phyloP scores from a whole-genome alignment of 2,113 vertebrate species.

The Cavia aperea region DNA sequence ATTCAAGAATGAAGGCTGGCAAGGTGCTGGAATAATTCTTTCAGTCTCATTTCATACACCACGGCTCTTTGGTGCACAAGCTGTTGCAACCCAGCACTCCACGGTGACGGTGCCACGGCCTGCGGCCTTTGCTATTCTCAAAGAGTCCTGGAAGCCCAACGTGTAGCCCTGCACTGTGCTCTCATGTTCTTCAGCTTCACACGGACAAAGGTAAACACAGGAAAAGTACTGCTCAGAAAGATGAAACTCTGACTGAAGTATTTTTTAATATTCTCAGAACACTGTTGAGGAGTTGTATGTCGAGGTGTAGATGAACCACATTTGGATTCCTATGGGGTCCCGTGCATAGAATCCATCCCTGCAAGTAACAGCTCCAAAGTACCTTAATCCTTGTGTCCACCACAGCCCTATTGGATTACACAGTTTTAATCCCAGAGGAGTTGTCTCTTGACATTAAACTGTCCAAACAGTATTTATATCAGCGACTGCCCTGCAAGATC shows the following conservation, averaged over 20 bases:
- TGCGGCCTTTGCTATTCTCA: rapidly evolving
- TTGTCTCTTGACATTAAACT: constrained; percentile 95
- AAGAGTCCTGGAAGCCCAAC: rapidly evolving
- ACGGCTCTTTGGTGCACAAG: background rate
- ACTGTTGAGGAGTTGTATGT: background rate
- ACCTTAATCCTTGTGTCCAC: constrained; percentile 84
- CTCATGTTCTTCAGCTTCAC: background rate
- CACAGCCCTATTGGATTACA: constrained; percentile 83
- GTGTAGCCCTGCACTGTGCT: background rate
- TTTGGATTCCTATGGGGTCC: constrained; percentile 15
- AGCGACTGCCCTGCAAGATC: constrained; percentile 80
- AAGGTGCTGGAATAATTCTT: background rate
- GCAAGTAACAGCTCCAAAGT: constrained; percentile 61
- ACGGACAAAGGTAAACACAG: background rate
- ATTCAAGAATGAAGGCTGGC: background rate
- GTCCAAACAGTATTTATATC: constrained; percentile 96
- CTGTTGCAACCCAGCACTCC: rapidly evolving
- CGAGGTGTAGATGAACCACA: background rate
- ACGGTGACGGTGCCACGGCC: background rate
- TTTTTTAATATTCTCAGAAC: constrained; percentile 10
- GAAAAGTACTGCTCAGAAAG: background rate
- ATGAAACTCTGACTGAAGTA: background rate
- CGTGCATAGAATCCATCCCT: constrained; percentile 20
- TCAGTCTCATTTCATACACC: background rate
- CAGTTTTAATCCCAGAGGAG: constrained; percentile 92